Evolutionary conservation across 1,140 invertebrate species (phyloP).

Genomic region (Scaptomyza montana): DNA sequence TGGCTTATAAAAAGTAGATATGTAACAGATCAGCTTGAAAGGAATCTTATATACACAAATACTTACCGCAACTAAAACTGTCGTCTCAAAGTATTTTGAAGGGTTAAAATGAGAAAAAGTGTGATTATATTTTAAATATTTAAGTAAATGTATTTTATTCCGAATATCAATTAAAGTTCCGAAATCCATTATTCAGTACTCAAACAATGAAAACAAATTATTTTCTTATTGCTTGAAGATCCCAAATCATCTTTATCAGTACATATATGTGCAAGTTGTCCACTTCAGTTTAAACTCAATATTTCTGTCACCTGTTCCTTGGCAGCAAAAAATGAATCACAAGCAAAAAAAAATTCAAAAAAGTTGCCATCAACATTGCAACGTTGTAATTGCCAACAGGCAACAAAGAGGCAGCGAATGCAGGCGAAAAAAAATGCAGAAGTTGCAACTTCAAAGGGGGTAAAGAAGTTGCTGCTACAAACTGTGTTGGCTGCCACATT

Average conservation of each 20-base stretch:
- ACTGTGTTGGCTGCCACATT: slow-evolving; percentile 68
- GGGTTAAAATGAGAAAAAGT: no score
- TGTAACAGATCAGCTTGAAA: background rate
- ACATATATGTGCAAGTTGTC: background rate
- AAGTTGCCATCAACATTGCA: slow-evolving; percentile 71
- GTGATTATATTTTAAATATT: no score
- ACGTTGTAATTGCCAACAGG: slow-evolving; percentile 77
- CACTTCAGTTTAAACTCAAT: background rate
- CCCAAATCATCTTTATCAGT: background rate
- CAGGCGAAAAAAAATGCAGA: background rate
- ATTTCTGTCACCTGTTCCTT: slow-evolving; percentile 32
- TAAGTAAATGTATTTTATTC: no score
- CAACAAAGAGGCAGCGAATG: slow-evolving; percentile 58
- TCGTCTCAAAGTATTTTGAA: no score
- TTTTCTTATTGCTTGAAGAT: no score
- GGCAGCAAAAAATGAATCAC: slow-evolving; percentile 46
- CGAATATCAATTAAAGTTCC: no score
- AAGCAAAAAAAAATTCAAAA: slow-evolving; percentile 19
- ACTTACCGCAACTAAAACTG: no score
- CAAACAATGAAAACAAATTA: no score
- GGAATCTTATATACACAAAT: background rate
- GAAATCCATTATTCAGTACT: no score
- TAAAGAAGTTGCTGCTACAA: slow-evolving; percentile 33
- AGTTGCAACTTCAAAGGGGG: background rate
- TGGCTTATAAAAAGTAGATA: background rate